Base-by-base conservation (phyloP, 2,888 invertebrate genomes). In the Euplexia lucipara region DNA sequence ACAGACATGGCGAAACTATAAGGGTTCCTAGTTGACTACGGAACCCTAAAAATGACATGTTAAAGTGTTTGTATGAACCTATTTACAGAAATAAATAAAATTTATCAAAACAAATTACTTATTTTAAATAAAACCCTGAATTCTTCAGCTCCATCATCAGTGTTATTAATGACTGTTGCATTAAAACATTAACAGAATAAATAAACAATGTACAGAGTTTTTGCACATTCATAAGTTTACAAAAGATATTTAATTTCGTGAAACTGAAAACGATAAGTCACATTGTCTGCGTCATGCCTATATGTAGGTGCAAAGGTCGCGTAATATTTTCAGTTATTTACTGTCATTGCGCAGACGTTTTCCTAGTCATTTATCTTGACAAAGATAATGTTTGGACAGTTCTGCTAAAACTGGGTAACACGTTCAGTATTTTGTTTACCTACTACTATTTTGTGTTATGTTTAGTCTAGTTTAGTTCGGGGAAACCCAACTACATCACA, bases 261-360 rank as follows among this genome's bases (percentile, higher is more conserved):
- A 22, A 48, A 61, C 41, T 61, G 30, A 16, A 48, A 30, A 42
- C 5, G 3, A 7, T 14, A 34, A 18, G 16, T 60, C 34, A 39
- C 3, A 20, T 10, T 18, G 12, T n/a, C n/a, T 44, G 34, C 59
- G 1, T 45, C 37, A 70, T 20, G 12, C 14, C 14, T 5, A 26
- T 35, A 0, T 26, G 20, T 42, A 0, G 34, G 20, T 42, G 0
- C 58, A 35, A 58, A 47, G 45, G n/a, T 47, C 32, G 8, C 6
- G 18, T 18, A 18, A 34, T 39, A 66, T 66, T 52, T 51, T 53
- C 67, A 63, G 41, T 2, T 41, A 20, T 63, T n/a, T 34, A 51
- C 52, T 35, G 30, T 7, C 14, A 16, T 22, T 34, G 56, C 8
- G 3, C n/a, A 14, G 9, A 16, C 0, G 14, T 12, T 22, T 70